phyloP scores from a whole-genome alignment of 2,797 vertebrate genomes.

The Gambelia wislizenii region DNA sequence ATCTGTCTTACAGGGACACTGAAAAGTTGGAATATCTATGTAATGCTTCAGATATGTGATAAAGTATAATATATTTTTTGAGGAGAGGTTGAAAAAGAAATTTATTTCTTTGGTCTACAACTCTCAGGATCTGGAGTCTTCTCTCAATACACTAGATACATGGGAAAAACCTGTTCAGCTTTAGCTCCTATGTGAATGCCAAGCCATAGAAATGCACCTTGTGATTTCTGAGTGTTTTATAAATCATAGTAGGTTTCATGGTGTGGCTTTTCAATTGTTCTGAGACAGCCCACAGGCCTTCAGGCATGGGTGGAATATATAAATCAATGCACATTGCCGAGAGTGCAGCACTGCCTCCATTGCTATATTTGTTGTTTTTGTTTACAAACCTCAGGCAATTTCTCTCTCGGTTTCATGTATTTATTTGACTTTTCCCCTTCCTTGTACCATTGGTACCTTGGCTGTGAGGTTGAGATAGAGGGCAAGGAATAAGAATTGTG shows the following conservation, averaged over 20 bases:
- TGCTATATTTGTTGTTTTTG: accelerated
- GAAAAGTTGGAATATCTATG: no score
- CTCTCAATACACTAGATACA: not conserved
- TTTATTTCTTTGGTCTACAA: no score
- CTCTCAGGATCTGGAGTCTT: no score
- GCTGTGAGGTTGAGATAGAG: not conserved
- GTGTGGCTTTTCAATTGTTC: not conserved
- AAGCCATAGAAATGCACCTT: not conserved
- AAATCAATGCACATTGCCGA: not conserved
- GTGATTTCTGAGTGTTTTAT: not conserved
- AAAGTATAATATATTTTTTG: no score
- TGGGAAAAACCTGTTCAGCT: not conserved
- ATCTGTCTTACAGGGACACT: no score
- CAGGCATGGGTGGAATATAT: not conserved
- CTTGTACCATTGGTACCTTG: not conserved
- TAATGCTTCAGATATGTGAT: no score
- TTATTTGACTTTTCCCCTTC: not conserved
- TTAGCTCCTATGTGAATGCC: not conserved
- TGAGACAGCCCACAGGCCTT: not conserved
- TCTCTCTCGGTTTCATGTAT: not conserved
- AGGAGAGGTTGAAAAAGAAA: no score
- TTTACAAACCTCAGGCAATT: not conserved
- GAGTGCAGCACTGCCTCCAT: not conserved
- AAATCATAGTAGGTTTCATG: not conserved
- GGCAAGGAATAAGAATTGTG: not conserved